Evolutionary conservation across 2,113 vertebrate species (phyloP).

Genomic region (Leptobrachium ailaonicum): DNA sequence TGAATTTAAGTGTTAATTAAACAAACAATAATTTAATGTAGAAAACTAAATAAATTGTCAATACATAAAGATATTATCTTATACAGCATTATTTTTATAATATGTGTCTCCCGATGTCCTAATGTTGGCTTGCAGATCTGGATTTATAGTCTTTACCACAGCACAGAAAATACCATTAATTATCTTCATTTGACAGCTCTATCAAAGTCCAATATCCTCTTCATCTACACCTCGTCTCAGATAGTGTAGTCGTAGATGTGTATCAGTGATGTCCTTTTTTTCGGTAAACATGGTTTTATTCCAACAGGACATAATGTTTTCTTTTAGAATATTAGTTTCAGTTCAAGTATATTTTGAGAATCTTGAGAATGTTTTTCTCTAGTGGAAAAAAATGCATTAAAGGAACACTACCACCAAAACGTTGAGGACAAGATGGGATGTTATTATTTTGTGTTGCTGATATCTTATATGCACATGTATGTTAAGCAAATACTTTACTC

Average conservation of each 20-base stretch:
- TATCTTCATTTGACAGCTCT: constrained; percentile 30
- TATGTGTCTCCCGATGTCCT: constrained; percentile 23
- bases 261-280: constrained; percentile 11
- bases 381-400: too few species aligned
- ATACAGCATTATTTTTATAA: constrained; percentile 14
- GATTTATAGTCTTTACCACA: constrained; percentile 16
- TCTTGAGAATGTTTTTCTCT: too few species aligned
- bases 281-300: neutral
- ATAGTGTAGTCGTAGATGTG: neutral
- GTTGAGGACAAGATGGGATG: too few species aligned
- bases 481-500: too few species aligned
- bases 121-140: neutral
- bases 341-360: too few species aligned
- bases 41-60: neutral
- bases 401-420: too few species aligned
- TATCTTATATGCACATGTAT: too few species aligned
- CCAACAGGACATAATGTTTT: neutral
- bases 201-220: constrained; percentile 1
- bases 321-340: neutral
- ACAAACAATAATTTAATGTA: too few species aligned
- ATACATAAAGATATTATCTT: constrained; percentile 8
- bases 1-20: neutral
- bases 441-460: too few species aligned
- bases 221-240: constrained; percentile 1
- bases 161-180: constrained; percentile 7